Evolutionary conservation across 2,113 vertebrate species (phyloP).

Genomic region (Bothrops jararaca): DNA sequence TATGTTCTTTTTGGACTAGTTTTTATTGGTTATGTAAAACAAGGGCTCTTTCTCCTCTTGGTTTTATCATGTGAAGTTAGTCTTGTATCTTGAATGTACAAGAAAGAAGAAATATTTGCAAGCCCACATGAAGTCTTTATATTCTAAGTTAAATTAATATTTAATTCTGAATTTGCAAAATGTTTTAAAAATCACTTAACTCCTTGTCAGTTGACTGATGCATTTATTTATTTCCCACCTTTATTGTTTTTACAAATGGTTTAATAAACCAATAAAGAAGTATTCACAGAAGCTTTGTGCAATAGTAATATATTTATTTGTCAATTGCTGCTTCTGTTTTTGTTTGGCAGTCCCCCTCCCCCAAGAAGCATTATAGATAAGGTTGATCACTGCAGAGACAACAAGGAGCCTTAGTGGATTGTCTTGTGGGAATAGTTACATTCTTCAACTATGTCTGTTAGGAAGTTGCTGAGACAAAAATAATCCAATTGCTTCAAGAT

Average conservation of each 20-base stretch:
- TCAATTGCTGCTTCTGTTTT: not conserved
- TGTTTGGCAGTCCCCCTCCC: not conserved
- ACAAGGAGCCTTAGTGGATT: constrained; percentile 10
- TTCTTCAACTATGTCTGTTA: constrained; percentile 56
- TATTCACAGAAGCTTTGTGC: not conserved
- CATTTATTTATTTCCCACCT: not conserved
- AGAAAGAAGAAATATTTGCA: not conserved
- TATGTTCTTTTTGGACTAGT: not conserved
- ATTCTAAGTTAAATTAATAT: not conserved
- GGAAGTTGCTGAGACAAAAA: constrained; percentile 35
- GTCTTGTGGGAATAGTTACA: constrained; percentile 43
- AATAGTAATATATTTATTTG: not conserved
- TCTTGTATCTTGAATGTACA: not conserved
- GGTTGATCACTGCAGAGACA: not conserved
- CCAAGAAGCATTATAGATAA: constrained; percentile 29
- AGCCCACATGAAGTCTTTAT: not conserved
- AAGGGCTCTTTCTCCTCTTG: not conserved
- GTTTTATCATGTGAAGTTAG: not conserved
- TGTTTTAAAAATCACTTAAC: not conserved
- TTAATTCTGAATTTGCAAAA: constrained; percentile 17
- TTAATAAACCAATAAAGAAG: not conserved
- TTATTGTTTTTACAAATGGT: not conserved
- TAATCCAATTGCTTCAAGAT: constrained; percentile 56
- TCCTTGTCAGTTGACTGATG: not conserved
- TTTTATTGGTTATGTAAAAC: not conserved